Percentiles rank a stretch among this genome's conserved stretches.
These are phyloP conservation scores for Cathartes aura DNA, from an alignment of 2,113 vertebrate species.

Conservation along the genomic window DNA sequence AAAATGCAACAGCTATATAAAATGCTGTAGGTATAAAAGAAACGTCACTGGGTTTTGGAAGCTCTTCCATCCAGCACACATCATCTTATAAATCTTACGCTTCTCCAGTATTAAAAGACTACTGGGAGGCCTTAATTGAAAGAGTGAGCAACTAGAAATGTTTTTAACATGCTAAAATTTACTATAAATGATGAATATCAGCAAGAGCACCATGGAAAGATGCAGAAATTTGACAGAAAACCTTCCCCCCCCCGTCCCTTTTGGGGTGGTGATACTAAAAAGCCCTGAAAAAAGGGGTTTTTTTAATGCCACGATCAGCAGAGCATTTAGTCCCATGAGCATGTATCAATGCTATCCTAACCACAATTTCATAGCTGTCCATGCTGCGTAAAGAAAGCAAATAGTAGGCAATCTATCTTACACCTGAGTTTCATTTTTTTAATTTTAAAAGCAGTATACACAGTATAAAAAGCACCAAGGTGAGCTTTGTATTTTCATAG, in stretches of 20 bases:
- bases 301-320: neutral
- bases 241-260: rapidly evolving
- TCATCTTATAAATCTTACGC: neutral
- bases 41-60: neutral
- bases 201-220: neutral
- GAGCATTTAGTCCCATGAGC: neutral
- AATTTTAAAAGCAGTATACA: neutral
- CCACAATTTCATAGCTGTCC: neutral
- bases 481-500: neutral
- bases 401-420: neutral
- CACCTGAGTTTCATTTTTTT: neutral
- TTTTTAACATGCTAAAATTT: neutral
- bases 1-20: neutral
- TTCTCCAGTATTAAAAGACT: neutral
- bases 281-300: neutral
- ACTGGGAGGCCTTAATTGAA: neutral
- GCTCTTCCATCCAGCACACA: neutral
- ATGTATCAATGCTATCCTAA: neutral
- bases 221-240: neutral
- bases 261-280: neutral
- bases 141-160: neutral
- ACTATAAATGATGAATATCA: neutral
- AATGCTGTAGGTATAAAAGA: neutral
- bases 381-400: neutral
- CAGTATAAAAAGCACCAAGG: neutral